Evolutionary conservation across 2,113 vertebrate species (phyloP), one percentile per base, ranked within the genome.

Genomic region (Camelus bactrianus): DNA sequence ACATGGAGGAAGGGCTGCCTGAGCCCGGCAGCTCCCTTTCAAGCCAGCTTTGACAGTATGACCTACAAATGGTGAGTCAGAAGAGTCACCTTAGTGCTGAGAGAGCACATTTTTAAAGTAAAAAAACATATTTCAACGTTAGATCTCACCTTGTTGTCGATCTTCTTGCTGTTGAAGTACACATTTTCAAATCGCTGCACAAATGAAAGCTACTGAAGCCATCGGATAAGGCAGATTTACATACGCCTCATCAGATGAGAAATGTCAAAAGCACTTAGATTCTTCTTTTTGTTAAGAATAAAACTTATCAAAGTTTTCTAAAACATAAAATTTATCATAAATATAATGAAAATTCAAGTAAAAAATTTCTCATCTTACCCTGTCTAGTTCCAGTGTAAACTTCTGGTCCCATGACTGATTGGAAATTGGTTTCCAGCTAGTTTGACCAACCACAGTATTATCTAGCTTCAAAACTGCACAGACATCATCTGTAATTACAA

Each of bases 371-470:
- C 48, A 62, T 96, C 98, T 98, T 99, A 99, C 99, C 99, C 99
- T 99, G 98, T 99, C 99, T 96, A 99, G 99, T 98, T 99, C 99
- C 99, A 99, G 99, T 97, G 99, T 99, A 98, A 99, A 99, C 98
- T 99, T 99, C 98, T 99, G 99, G 98, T 99, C 99, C 99, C 99
- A 99, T 60, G 99, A 99, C 98, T 99, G 99, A 99, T 99, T 99
- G 93, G 99, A 99, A 98, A 99, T 99, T 1, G 99, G 99, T 98
- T 99, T 99, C 99, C 99, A 99, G 99, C 98, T 99, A 2, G 99
- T 99, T 97, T 99, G 99, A 96, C 99, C 99, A 97, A 99, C 99
- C 56, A 99, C 99, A 35, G 99, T 99, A 99, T 99, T 99, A 98
- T 99, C 99, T 98, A 99, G 98, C 99, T 99, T 99, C 98, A 99